Evolutionary conservation across 2,888 invertebrate species (phyloP), one percentile per base, ranked within the genome.

Genomic region (Vanessa cardui): DNA sequence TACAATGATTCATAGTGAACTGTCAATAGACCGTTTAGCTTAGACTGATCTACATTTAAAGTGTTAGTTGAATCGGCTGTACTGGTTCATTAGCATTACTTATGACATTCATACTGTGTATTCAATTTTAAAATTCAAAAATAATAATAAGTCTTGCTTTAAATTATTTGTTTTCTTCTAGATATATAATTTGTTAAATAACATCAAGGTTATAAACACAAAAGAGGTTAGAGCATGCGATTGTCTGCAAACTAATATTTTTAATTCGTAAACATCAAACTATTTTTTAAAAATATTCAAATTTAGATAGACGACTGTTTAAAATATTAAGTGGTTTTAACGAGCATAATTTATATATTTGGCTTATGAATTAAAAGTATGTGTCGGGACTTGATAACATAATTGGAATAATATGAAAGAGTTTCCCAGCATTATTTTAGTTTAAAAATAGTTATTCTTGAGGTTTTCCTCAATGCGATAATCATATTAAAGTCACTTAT

Each of bases 171-270:
- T 26, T 4, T 59, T 59, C 26, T 59, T 45, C 6, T 58, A 20
- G 6, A 18, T 46, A 58, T 45, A 26, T 9, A 21, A 59, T 21
- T 15, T 49, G 49, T 26, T 26, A 61, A 47, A 61, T 18, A 33
- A 61, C 49, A 46, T n/a, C 52, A 52, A 33, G 18, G 49, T n/a
- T 49, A 61, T 15, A 49, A n/a, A 61, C 49, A 61, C 61, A 60
- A 60, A 47, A 33, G 16, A 39, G 56, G 56, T 56, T 56, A 56
- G 39, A 39, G 33, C 61, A 61, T 61, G 61, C 61, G 61, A 49
- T 33, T 39, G 18, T 49, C 49, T n/a, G 49, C 33, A 47, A 60
- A 60, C 26, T 49, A 15, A 61, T 33, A 46, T 56, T 56, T n/a
- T 56, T 18, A 56, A 18, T 39, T 56, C 18, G 9, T 18, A 1